phyloP scores from a whole-genome alignment of 2,797 vertebrate species.

The Cirrhinus mrigala region DNA sequence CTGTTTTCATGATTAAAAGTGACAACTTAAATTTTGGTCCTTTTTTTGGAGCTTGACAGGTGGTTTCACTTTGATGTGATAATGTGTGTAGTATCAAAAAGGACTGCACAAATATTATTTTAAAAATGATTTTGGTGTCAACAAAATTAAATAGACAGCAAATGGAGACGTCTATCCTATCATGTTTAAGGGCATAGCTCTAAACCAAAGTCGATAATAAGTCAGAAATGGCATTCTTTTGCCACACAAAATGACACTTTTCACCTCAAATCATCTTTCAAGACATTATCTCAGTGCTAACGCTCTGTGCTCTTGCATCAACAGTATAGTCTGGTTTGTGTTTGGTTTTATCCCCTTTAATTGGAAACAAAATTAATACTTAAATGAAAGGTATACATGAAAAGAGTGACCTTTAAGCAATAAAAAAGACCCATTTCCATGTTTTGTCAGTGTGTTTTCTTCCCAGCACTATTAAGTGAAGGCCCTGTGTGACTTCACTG shows the following conservation, averaged over 20 bases:
- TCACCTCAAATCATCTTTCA: background rate
- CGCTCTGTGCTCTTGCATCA: background rate
- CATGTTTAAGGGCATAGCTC: background rate
- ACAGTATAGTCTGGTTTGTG: background rate
- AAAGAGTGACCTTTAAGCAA: background rate
- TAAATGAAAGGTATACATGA: background rate
- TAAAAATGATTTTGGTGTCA: background rate
- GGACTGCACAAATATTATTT: background rate
- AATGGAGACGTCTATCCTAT: background rate
- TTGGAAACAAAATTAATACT: background rate
- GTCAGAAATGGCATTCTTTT: too few relatives aligned
- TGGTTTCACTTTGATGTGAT: background rate
- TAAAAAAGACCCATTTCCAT: background rate
- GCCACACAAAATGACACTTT: background rate
- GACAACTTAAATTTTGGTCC: background rate
- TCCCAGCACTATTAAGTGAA: background rate
- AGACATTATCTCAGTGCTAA: too few relatives aligned
- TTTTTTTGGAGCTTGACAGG: background rate
- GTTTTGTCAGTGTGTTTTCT: background rate
- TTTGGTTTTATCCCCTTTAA: background rate
- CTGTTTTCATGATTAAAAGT: background rate
- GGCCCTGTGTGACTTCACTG: conserved; percentile 64
- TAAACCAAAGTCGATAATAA: background rate
- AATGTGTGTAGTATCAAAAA: background rate
- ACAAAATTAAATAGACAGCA: background rate